Conservation (phyloP, 35 echinoderm and acorn worm genomes). For the Chiridota heheva region DNA sequence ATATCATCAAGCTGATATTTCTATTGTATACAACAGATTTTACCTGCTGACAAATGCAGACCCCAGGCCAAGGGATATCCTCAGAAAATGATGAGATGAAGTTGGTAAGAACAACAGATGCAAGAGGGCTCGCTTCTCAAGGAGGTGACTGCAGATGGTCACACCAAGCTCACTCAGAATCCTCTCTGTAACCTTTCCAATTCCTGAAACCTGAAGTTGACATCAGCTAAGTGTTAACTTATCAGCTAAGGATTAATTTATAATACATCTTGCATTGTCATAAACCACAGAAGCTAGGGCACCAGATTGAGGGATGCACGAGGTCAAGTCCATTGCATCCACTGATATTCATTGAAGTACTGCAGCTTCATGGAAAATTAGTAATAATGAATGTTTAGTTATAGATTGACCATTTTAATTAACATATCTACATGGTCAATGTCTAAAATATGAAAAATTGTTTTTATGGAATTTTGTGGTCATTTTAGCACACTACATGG, state of each 20-base stretch:
- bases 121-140: conserved; percentile 67
- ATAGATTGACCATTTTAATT: neutral
- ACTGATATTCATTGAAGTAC: too few relatives aligned
- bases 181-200: conserved; percentile 97
- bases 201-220: conserved; percentile 79
- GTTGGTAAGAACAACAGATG: conserved; percentile 73
- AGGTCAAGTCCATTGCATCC: too few relatives aligned
- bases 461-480: too few relatives aligned
- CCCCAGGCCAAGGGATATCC: conserved; percentile 81
- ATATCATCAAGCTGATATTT: neutral
- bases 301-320: too few relatives aligned
- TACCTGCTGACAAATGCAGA: conserved; percentile 82
- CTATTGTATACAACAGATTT: neutral
- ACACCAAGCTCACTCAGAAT: conserved; percentile 73
- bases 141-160: conserved; percentile 78
- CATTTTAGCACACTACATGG: too few relatives aligned
- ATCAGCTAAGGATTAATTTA: too few relatives aligned
- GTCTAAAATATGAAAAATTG: too few relatives aligned
- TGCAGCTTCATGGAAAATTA: neutral
- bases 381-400: neutral
- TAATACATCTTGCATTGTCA: too few relatives aligned
- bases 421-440: too few relatives aligned
- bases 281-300: too few relatives aligned
- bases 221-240: neutral
- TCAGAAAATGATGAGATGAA: conserved; percentile 87